phyloP scores from a whole-genome alignment of 1,140 invertebrate species.

The Thaumetopoea pityocampa region DNA sequence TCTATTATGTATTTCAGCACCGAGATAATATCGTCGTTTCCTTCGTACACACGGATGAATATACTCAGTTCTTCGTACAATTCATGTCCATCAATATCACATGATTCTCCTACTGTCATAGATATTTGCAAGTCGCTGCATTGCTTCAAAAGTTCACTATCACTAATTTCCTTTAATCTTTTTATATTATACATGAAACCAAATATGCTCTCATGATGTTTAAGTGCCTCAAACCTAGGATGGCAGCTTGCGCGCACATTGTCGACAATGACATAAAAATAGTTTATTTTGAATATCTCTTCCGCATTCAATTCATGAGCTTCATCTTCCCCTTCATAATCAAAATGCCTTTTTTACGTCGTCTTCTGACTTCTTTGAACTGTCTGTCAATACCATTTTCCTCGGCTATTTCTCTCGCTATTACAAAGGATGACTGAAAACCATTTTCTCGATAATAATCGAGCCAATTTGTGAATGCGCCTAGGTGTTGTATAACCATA shows the following conservation, averaged over 20 bases:
- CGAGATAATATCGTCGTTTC: constrained; percentile 14
- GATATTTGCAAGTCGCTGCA: too few species aligned
- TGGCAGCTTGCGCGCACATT: too few species aligned
- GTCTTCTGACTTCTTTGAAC: constrained; percentile 22
- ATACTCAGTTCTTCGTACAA: constrained; percentile 15
- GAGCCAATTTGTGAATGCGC: constrained; percentile 21
- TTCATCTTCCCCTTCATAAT: constrained; percentile 21
- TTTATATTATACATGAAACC: too few species aligned
- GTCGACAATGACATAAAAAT: constrained; percentile 13
- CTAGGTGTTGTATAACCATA: constrained; percentile 10
- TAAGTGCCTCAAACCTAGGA: too few species aligned
- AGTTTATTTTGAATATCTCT: constrained; percentile 18
- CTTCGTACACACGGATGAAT: constrained; percentile 13
- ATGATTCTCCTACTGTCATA: constrained; percentile 21
- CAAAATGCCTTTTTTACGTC: constrained; percentile 23
- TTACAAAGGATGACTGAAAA: constrained; percentile 22
- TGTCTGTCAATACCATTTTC: constrained; percentile 22
- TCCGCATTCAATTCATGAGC: constrained; percentile 13
- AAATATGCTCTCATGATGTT: too few species aligned
- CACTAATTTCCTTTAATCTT: too few species aligned
- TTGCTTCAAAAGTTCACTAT: too few species aligned
- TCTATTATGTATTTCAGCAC: constrained; percentile 9
- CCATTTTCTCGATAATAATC: constrained; percentile 22
- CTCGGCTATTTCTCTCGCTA: constrained; percentile 22
- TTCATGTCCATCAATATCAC: constrained; percentile 20